These are phyloP conservation scores for Pollenia griseotomentosa DNA, from an alignment of 2,888 invertebrate genomes.

Conservation along the genomic window DNA sequence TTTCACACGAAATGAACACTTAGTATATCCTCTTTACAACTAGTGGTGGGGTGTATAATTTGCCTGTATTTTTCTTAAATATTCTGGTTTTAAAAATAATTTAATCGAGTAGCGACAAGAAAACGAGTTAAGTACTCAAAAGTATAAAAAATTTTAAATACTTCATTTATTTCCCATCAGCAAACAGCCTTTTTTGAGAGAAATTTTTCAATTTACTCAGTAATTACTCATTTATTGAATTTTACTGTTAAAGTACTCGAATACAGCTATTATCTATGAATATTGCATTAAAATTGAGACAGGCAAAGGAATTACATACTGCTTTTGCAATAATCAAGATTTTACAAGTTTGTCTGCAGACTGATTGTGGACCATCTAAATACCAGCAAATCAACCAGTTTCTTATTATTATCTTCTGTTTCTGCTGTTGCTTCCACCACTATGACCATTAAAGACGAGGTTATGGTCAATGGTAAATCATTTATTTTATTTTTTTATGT, in stretches of 20 bases:
- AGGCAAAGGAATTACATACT: conserved; percentile 8
- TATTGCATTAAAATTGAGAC: background rate
- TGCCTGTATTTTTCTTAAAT: no score
- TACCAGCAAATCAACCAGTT: background rate
- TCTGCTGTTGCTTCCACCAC: background rate
- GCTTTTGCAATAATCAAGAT: conserved; percentile 19
- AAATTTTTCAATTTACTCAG: no score
- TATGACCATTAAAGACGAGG: conserved; percentile 34
- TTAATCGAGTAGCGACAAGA: no score
- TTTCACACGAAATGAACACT: no score
- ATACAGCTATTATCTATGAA: background rate
- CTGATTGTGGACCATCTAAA: conserved; percentile 31
- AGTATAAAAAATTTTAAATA: no score
- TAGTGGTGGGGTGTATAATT: no score
- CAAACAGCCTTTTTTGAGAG: no score
- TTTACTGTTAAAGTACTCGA: background rate
- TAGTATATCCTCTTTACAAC: no score
- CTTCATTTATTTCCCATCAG: no score
- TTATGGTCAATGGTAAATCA: conserved; percentile 63
- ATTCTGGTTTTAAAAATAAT: no score
- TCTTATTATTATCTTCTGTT: background rate
- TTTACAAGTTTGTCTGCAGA: conserved; percentile 26
- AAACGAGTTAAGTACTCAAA: no score
- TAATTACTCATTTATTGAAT: no score
- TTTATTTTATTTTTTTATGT: conserved; percentile 5